phyloP scores from a whole-genome alignment of 1,140 invertebrate genomes.

The Condylostylus longicornis region DNA sequence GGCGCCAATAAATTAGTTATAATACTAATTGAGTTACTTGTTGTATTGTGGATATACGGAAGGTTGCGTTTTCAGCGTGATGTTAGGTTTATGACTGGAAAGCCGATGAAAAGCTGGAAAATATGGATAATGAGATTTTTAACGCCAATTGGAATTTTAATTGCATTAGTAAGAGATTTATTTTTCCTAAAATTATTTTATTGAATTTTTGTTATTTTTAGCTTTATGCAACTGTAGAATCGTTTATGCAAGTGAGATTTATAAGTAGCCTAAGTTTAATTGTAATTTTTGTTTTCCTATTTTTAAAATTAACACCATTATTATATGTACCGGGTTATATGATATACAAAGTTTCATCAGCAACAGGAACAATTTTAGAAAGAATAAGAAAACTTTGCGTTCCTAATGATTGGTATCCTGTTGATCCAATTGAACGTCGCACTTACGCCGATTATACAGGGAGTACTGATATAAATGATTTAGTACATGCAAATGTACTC shows the following conservation, averaged over 20 bases:
- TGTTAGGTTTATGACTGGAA: conserved; percentile 64
- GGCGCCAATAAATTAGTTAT: too few species aligned
- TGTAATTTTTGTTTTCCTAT: background rate
- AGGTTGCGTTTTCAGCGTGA: conserved; percentile 51
- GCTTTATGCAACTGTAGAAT: background rate
- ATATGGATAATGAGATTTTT: conserved; percentile 23
- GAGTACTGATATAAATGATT: conserved; percentile 27
- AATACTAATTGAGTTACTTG: conserved; percentile 52
- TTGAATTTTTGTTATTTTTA: too few species aligned
- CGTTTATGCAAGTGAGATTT: background rate
- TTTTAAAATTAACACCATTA: conserved; percentile 12
- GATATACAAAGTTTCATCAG: conserved; percentile 20
- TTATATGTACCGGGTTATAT: conserved; percentile 16
- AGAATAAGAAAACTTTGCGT: conserved; percentile 20
- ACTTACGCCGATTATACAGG: conserved; percentile 29
- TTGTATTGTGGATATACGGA: conserved; percentile 63
- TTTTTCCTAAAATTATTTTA: background rate
- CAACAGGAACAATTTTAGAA: conserved; percentile 16
- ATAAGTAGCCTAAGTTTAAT: background rate
- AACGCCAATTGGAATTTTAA: conserved; percentile 19
- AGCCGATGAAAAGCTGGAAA: conserved; percentile 39
- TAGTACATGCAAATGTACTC: too few species aligned
- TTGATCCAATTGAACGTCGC: conserved; percentile 22
- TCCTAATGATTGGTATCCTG: conserved; percentile 29
- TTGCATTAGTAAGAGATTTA: background rate